Evolutionary conservation across 2,888 invertebrate species (phyloP), one percentile per base, ranked within the genome.

Genomic region (Acrocera orbiculus): DNA sequence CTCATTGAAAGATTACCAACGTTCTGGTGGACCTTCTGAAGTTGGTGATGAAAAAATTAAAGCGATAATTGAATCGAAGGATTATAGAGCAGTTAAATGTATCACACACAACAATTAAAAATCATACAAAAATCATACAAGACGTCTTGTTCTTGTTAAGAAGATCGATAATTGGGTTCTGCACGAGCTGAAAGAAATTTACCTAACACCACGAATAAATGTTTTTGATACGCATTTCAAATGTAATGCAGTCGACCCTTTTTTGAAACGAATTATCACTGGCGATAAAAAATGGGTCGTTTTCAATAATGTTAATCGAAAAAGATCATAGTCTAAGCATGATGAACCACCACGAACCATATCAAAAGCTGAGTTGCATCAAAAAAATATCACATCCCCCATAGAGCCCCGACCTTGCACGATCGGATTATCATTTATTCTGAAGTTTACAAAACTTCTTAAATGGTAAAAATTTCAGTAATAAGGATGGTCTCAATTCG

Each of bases 261-360:
- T 30, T 30, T 22, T 30, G 22, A 30, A n/a, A n/a, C n/a, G n/a
- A n/a, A n/a, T n/a, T n/a, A n/a, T n/a, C n/a, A n/a, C n/a, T n/a
- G n/a, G n/a, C n/a, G 28, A 19, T 28, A 19, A 17, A n/a, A 28
- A 28, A 28, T 19, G 28, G 28, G 17, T 19, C n/a, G 19, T 17
- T 19, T 17, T 11, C 19, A 17, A 28, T 4, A 19, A 3, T 19
- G 11, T 2, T 5, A 3, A n/a, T n/a, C n/a, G n/a, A n/a, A n/a
- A n/a, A n/a, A n/a, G n/a, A n/a, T n/a, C n/a, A n/a, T n/a, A n/a
- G n/a, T n/a, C n/a, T n/a, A n/a, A n/a, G n/a, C n/a, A n/a, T n/a
- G n/a, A n/a, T n/a, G n/a, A n/a, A n/a, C n/a, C n/a, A n/a, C n/a
- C n/a, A n/a, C n/a, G n/a, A n/a, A n/a, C n/a, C n/a, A n/a, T n/a